Percentiles rank a stretch among this genome's conserved stretches.
phyloP scores from a whole-genome alignment of 1,140 invertebrate species.

The Drosophila nigrodunni region DNA sequence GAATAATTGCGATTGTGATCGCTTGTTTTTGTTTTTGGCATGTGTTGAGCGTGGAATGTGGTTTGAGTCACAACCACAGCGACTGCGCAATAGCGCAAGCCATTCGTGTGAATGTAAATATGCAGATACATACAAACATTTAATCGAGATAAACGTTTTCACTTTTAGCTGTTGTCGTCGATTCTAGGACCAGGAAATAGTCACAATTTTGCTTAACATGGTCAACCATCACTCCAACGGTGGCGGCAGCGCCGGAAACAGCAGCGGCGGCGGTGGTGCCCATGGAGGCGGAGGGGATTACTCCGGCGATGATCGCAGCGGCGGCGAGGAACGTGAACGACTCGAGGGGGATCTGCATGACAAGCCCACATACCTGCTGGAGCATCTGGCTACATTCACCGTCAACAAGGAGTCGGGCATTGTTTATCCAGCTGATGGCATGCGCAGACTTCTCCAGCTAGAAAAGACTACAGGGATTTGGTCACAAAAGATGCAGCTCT shows the following conservation, averaged over 20 bases:
- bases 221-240: conserved; percentile 77
- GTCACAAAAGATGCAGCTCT: conserved; percentile 98
- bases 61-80: conserved; percentile 61
- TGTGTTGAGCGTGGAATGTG: conserved; percentile 60
- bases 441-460: conserved; percentile 96
- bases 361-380: conserved; percentile 93
- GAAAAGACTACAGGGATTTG: conserved; percentile 98
- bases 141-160: conserved; percentile 31
- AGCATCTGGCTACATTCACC: conserved; percentile 99
- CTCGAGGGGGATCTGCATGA: conserved; percentile 84
- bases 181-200: conserved; percentile 11
- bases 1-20: conserved; percentile 69
- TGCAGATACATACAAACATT: not conserved
- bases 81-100: conserved; percentile 64
- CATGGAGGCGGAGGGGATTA: conserved; percentile 72
- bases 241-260: conserved; percentile 70
- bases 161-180: conserved; percentile 27
- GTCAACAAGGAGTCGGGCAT: conserved; percentile 95
- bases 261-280: conserved; percentile 68
- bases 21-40: conserved; percentile 12
- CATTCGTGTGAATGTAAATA: conserved; percentile 13
- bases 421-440: conserved; percentile 96
- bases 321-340: conserved; percentile 76
- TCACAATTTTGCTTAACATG: conserved; percentile 46
- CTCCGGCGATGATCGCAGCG: conserved; percentile 81